Evolutionary conservation across 2,888 invertebrate genomes (phyloP).

Genomic region (Spilosoma lubricipeda): DNA sequence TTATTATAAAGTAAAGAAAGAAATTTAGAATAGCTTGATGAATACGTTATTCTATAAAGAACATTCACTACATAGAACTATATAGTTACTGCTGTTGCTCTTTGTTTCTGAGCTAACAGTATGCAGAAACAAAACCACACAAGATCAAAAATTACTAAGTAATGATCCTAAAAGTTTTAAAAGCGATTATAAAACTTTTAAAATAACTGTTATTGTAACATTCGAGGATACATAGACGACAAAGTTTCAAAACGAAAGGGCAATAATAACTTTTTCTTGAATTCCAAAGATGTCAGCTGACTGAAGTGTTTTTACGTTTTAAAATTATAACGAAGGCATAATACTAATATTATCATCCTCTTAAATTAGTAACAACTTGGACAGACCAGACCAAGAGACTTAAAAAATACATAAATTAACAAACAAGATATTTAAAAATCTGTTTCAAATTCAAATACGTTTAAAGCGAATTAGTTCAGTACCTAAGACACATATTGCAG

Average conservation of each 20-base stretch:
- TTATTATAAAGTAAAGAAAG: neutral
- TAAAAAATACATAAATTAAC: slow-evolving; percentile 32
- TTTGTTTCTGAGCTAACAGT: no score
- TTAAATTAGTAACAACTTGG: neutral
- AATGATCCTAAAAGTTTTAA: neutral
- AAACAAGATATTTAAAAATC: slow-evolving; percentile 24
- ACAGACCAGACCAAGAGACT: neutral
- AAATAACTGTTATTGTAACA: neutral
- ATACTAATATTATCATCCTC: neutral
- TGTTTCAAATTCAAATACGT: slow-evolving; percentile 29
- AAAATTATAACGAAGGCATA: neutral
- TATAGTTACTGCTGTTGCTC: no score
- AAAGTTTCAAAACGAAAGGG: neutral
- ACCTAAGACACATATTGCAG: slow-evolving; percentile 29
- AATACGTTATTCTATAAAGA: neutral
- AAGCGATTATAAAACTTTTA: neutral
- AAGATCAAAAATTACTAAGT: neutral
- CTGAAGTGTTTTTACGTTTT: neutral
- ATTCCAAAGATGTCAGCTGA: neutral
- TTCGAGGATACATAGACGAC: neutral
- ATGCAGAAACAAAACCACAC: neutral
- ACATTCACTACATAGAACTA: no score
- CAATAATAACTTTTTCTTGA: neutral
- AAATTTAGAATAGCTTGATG: neutral
- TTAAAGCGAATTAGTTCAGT: slow-evolving; percentile 39